Base-by-base conservation (phyloP, 2,113 vertebrate genomes). In the Dipodomys merriami region DNA sequence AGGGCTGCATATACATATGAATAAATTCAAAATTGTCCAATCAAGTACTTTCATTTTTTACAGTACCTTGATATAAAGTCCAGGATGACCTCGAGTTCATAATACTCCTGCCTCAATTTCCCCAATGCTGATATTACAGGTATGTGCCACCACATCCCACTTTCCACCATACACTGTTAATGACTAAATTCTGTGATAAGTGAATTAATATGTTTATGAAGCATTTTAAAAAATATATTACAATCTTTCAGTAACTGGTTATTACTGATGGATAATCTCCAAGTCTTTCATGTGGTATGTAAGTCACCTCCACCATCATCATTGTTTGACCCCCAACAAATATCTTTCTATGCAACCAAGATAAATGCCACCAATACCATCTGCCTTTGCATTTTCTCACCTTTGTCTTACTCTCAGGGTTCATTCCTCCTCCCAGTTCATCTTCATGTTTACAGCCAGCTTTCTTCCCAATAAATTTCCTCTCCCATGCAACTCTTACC, bases 381-480 rank as follows among this genome's bases (percentile, higher is more conserved):
- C 60, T 20, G 79, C 18, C 44, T 74, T 67, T 57, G 10, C 18
- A 72, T 35, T 46, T 79, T 33, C 35, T 29, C n/a, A 78, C 12
- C 57, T 91, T 68, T 69, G 22, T 60, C 67, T 76, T 87, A n/a
- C 30, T 81, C 23, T 33, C 5, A 19, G 33, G 67, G 10, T 11
- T 88, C n/a, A 29, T 27, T 83, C 78, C 20, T 33, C 79, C 39
- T 69, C 53, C 74, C 30, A 57, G 74, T 18, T 80, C 69, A 88
- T 71, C 68, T 83, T 82, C 33, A 29, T 65, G 35, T 81, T 95
- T 80, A 71, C 23, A 71, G 25, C 62, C 46, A 64, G 18, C 33
- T 91, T 91, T 67, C 72, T 25, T 84, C 27, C 73, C 30, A 90
- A 91, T 71, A 64, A 91, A 84, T 74, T 30, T 19, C 86, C 19